Base-by-base conservation (phyloP, 2,797 vertebrate species). In the Pseudochirops cupreus region DNA sequence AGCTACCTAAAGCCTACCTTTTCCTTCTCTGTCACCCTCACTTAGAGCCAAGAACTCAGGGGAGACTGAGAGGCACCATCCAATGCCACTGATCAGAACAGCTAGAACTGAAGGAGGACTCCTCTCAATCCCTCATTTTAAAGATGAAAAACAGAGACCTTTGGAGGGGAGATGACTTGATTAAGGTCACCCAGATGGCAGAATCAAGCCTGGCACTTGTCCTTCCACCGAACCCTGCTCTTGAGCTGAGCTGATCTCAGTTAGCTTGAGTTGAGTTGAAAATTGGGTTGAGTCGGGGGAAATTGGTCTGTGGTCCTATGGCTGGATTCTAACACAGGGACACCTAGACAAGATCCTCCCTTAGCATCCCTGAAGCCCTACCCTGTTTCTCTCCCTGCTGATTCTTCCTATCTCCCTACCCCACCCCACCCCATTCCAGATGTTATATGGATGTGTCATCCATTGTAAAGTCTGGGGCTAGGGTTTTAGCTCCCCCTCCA, bases 401-500 rank as follows among this genome's bases (percentile, higher is more conserved):
- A 50, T 87, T 87, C 74, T 87, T 82, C 21, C 74, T 87, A 87
- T 87, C 74, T 87, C 74, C 74, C 74, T 87, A 87, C n/a, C n/a
- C 18, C 18, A 82, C 74, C 39, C 74, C 39, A 87, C 74, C 74
- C 39, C 39, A 50, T 87, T 87, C 74, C 74, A 87, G 39, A 87
- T 87, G 39, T 46, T 26, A 50, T 50, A 87, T 50, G 13, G 39
- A 87, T 87, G 39, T 50, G 74, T 87, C 74, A 87, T 33, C 39
- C 39, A 26, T 50, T 87, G 74, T 87, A 87, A 87, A 87, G 3
- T 87, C 50, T 50, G 74, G 74, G 39, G 74, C 10, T 50, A 87
- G 13, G 24, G 21, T 87, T 87, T 87, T 87, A 87, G 74, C 74
- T 82, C 74, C n/a, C 21, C 39, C 74, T 14, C n/a, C n/a, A 18